These are phyloP conservation scores for Platycercus adscitus DNA, from an alignment of 2,113 vertebrate genomes.

Conservation along the genomic window DNA sequence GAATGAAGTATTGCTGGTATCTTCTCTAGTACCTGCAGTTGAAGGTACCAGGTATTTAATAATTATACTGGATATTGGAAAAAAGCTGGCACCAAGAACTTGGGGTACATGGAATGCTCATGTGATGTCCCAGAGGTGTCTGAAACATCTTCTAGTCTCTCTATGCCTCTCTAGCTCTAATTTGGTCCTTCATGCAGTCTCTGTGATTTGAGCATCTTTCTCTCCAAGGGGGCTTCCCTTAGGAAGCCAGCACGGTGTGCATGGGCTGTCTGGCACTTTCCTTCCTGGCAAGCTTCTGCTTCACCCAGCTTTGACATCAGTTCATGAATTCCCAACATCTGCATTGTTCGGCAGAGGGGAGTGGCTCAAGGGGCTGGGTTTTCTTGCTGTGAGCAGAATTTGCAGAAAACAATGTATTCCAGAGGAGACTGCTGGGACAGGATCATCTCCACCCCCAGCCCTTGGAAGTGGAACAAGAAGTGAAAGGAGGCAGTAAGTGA, in stretches of 20 bases:
- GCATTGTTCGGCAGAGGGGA: conserved; percentile 1
- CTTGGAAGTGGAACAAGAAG: conserved; percentile 40
- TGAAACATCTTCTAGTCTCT: background rate
- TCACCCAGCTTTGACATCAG: background rate
- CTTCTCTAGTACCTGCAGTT: too few species aligned
- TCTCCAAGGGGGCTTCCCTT: too few species aligned
- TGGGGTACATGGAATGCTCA: background rate
- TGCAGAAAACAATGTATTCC: background rate
- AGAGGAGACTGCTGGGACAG: background rate
- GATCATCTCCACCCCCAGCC: background rate
- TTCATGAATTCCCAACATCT: background rate
- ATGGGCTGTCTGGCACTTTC: background rate
- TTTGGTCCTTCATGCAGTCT: background rate
- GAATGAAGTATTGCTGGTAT: background rate
- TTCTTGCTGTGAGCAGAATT: background rate
- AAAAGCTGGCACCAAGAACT: background rate
- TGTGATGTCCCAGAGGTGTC: background rate
- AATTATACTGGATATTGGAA: background rate
- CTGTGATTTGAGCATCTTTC: background rate
- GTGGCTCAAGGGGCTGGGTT: background rate
- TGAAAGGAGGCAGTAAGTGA: conserved; percentile 49
- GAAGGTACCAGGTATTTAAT: background rate
- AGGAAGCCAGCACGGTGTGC: background rate
- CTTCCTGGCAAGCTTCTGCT: background rate
- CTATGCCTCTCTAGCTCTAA: background rate